These are phyloP conservation scores for Drosophila subobscura DNA, from an alignment of 1,140 invertebrate genomes.

Conservation along the genomic window DNA sequence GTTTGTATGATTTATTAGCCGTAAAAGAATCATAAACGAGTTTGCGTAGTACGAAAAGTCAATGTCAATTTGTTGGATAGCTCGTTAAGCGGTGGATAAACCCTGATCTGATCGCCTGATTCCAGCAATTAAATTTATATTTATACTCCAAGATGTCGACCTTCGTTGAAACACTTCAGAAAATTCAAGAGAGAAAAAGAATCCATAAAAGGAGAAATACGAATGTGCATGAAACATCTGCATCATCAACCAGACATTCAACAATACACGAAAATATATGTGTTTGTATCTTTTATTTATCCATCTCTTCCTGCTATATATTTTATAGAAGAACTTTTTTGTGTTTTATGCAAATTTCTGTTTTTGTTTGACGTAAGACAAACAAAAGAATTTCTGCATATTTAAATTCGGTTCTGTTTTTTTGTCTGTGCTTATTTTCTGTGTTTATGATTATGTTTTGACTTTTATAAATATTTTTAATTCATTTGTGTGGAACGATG, in stretches of 20 bases:
- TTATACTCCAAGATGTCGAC: slow-evolving; percentile 7
- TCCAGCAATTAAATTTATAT: slow-evolving; percentile 36
- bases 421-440: slow-evolving; percentile 4
- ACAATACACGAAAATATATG: background rate
- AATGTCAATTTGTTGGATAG: slow-evolving; percentile 46
- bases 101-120: slow-evolving; percentile 6
- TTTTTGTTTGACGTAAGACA: background rate
- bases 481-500: background rate
- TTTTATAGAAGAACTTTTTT: slow-evolving; percentile 28
- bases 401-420: slow-evolving; percentile 41
- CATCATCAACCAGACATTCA: slow-evolving; percentile 8
- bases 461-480: slow-evolving; percentile 38
- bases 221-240: background rate
- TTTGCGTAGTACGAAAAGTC: slow-evolving; percentile 36
- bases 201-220: background rate
- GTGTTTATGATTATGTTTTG: slow-evolving; percentile 29
- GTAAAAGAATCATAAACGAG: slow-evolving; percentile 34
- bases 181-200: background rate
- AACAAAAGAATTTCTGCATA: slow-evolving; percentile 57
- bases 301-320: slow-evolving; percentile 28
- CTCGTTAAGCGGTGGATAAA: too few species aligned
- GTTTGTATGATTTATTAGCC: slow-evolving; percentile 11
- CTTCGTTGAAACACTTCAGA: slow-evolving; percentile 7
- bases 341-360: slow-evolving; percentile 40
- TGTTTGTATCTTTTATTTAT: slow-evolving; percentile 1